Conservation (phyloP, 2,113 vertebrate species). For the Himantopus leucocephalus region DNA sequence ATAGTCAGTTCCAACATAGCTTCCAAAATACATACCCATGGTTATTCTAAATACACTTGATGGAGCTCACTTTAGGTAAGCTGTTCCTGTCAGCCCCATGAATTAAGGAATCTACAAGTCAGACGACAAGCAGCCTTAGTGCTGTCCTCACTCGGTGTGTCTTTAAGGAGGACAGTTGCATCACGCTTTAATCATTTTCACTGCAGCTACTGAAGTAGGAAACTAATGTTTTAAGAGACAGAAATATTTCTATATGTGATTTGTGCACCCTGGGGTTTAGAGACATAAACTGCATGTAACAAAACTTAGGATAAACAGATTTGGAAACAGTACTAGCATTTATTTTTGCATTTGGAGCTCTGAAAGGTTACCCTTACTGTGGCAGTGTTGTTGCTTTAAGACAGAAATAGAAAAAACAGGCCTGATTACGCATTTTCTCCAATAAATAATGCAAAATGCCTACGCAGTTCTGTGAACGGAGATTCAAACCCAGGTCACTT, state of each 20-base stretch:
- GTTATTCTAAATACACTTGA: not conserved
- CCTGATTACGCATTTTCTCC: slow-evolving; percentile 11
- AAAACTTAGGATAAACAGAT: not conserved
- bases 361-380: not conserved
- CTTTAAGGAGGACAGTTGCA: not conserved
- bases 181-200: accelerated
- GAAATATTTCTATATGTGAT: not conserved
- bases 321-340: not conserved
- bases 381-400: not conserved
- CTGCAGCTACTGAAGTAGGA: not conserved
- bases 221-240: not conserved
- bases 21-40: accelerated
- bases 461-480: not conserved
- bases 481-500: not conserved
- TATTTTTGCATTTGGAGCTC: not conserved
- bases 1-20: not conserved
- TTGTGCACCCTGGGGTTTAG: not conserved
- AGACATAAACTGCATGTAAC: not conserved
- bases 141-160: accelerated
- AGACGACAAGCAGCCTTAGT: not conserved
- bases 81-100: not conserved
- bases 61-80: not conserved
- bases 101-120: not conserved
- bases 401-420: slow-evolving; percentile 27
- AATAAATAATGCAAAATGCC: slow-evolving; percentile 53